Percentiles rank a stretch among this genome's conserved stretches.
phyloP scores from a whole-genome alignment of 2,113 vertebrate species.

The Mystacornis crossleyi region DNA sequence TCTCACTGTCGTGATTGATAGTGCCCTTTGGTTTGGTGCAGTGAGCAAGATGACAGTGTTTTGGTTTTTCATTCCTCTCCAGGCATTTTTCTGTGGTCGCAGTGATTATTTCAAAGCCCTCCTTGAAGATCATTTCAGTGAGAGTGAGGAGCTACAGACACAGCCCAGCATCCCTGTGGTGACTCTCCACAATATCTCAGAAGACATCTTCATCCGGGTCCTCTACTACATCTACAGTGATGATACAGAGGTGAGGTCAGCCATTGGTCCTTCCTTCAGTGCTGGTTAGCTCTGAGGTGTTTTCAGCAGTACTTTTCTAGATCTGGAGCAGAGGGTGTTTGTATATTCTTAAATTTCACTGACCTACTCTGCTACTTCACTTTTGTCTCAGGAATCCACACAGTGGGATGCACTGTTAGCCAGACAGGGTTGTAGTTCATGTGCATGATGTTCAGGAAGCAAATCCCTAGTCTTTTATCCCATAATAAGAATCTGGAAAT shows the following conservation, averaged over 20 bases:
- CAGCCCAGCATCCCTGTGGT: slow-evolving; percentile 88
- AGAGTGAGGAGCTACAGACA: slow-evolving; percentile 85
- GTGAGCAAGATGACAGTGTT: not conserved
- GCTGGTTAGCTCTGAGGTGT: not conserved
- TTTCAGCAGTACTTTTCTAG: not conserved
- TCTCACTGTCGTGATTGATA: not conserved
- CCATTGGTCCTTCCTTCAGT: not conserved
- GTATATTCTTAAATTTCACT: not conserved
- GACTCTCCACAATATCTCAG: slow-evolving; percentile 87
- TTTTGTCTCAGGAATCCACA: not conserved
- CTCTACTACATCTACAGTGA: slow-evolving; percentile 95
- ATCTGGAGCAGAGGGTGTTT: not conserved
- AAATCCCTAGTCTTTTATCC: not conserved
- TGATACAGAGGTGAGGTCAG: slow-evolving; percentile 84
- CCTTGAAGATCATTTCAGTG: slow-evolving; percentile 92
- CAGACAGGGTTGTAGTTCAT: not conserved
- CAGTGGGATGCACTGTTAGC: not conserved
- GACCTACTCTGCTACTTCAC: not conserved
- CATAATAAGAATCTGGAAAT: not conserved
- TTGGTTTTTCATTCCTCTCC: not conserved
- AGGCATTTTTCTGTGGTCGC: slow-evolving; percentile 96
- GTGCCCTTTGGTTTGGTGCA: not conserved
- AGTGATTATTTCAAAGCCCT: slow-evolving; percentile 98
- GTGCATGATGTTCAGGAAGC: not conserved
- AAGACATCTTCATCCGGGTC: slow-evolving; percentile 87